These are phyloP conservation scores for Caenorhabditis parvicauda DNA, from an alignment of 2,888 invertebrate species.

Conservation along the genomic window DNA sequence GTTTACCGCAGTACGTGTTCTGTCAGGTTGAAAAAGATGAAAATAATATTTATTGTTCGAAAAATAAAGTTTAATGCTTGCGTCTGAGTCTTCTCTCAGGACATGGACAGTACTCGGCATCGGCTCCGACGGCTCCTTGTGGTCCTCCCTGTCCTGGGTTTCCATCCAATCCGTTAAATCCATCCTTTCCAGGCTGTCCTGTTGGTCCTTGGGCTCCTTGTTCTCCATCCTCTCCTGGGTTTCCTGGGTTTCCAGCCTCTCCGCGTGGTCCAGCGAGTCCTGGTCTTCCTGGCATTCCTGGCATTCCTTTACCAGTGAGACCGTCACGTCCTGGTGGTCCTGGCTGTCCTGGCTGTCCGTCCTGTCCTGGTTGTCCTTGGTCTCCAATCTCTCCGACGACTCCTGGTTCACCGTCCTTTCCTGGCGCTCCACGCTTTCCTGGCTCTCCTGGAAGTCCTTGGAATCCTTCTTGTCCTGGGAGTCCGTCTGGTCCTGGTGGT, in stretches of 20 bases:
- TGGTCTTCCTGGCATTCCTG: slow-evolving; percentile 41
- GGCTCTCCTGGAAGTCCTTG: slow-evolving; percentile 41
- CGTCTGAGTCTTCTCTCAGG: slow-evolving; percentile 35
- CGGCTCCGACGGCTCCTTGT: slow-evolving; percentile 43
- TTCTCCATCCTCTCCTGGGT: slow-evolving; percentile 39
- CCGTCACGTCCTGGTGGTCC: slow-evolving; percentile 44
- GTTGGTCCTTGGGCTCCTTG: slow-evolving; percentile 41
- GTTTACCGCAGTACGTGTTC: too few relatives aligned
- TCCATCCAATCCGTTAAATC: slow-evolving; percentile 47
- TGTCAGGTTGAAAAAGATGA: too few relatives aligned
- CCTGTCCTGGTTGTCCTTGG: slow-evolving; percentile 42
- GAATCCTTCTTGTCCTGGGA: slow-evolving; percentile 40
- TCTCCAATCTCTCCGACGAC: slow-evolving; percentile 40
- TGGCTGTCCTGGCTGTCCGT: slow-evolving; percentile 39
- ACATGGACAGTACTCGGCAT: slow-evolving; percentile 49
- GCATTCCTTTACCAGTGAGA: slow-evolving; percentile 44
- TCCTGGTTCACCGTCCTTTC: slow-evolving; percentile 39
- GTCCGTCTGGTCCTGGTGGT: slow-evolving; percentile 39
- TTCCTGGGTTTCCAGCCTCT: slow-evolving; percentile 41
- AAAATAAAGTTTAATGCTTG: too few relatives aligned
- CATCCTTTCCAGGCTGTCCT: slow-evolving; percentile 47
- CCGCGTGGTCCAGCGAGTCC: slow-evolving; percentile 44
- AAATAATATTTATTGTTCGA: too few relatives aligned
- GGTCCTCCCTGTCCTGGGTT: slow-evolving; percentile 43
- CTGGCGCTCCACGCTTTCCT: slow-evolving; percentile 40